These are phyloP conservation scores for Coptotermes formosanus DNA, from an alignment of 1,140 invertebrate genomes.

Conservation along the genomic window DNA sequence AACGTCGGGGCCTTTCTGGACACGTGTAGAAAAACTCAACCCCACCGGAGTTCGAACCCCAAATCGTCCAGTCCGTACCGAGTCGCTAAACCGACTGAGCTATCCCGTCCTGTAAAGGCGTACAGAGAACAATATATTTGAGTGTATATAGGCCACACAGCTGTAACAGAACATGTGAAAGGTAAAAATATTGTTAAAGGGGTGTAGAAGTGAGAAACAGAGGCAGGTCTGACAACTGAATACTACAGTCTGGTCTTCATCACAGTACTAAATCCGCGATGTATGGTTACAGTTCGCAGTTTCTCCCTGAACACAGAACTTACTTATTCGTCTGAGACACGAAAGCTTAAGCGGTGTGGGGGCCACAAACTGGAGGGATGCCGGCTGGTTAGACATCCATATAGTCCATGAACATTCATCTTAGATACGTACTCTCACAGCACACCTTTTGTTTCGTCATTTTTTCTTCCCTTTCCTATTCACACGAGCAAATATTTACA, in stretches of 20 bases:
- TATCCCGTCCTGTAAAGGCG: too few relatives aligned
- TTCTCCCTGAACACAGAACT: not conserved
- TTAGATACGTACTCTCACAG: not conserved
- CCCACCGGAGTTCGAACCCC: too few relatives aligned
- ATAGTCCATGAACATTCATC: not conserved
- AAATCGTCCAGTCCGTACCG: too few relatives aligned
- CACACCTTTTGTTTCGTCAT: not conserved
- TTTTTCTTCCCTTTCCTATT: not conserved
- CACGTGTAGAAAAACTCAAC: too few relatives aligned
- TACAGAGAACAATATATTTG: too few relatives aligned
- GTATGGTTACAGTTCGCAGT: too few relatives aligned
- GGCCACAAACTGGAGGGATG: not conserved
- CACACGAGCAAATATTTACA: constrained; percentile 25
- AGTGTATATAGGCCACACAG: too few relatives aligned
- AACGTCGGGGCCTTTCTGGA: too few relatives aligned
- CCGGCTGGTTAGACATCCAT: not conserved
- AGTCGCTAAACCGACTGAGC: too few relatives aligned
- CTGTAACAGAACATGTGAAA: too few relatives aligned
- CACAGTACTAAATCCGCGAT: not conserved
- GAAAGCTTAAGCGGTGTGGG: not conserved
- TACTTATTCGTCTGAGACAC: not conserved
- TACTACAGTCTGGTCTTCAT: not conserved
- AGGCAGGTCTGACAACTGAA: not conserved
- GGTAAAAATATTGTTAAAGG: too few relatives aligned
- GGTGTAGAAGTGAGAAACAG: not conserved